Percentiles rank a stretch among this genome's conserved stretches.
These are phyloP conservation scores for Oryzias sinensis DNA, from an alignment of 2,797 vertebrate species.

Conservation along the genomic window DNA sequence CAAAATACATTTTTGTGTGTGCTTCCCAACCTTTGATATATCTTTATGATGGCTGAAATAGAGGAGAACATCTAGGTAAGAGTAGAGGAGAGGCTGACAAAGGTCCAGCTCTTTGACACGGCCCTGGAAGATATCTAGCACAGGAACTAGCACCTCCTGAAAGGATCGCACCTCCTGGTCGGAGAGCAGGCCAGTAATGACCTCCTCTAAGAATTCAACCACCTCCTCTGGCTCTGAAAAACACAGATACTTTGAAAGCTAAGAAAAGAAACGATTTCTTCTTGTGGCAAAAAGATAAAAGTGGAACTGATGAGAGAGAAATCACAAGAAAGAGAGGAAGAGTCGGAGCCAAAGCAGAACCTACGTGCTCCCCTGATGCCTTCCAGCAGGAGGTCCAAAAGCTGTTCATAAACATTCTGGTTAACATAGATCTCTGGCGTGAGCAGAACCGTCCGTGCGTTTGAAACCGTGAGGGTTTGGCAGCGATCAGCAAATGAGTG, in stretches of 20 bases:
- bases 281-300: neutral
- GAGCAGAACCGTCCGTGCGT: constrained; percentile 88
- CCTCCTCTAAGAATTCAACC: constrained; percentile 91
- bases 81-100: constrained; percentile 90
- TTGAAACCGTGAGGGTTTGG: constrained; percentile 89
- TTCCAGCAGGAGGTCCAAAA: constrained; percentile 92
- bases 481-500: constrained; percentile 90
- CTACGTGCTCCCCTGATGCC: constrained; percentile 84
- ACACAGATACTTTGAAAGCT: constrained; percentile 19
- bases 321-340: neutral
- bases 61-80: constrained; percentile 90
- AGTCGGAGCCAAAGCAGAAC: constrained; percentile 55
- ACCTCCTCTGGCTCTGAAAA: constrained; percentile 87
- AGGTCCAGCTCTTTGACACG: constrained; percentile 92
- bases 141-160: constrained; percentile 90
- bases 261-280: neutral
- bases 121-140: constrained; percentile 88
- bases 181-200: constrained; percentile 81
- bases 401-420: constrained; percentile 92
- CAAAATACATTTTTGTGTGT: constrained; percentile 3
- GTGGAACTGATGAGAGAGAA: neutral
- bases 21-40: constrained; percentile 83
- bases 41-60: constrained; percentile 94
- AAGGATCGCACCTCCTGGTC: constrained; percentile 96
- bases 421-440: constrained; percentile 94